phyloP scores from a whole-genome alignment of 37 sponge, comb jelly and placozoan species.

The Amphimedon queenslandica region DNA sequence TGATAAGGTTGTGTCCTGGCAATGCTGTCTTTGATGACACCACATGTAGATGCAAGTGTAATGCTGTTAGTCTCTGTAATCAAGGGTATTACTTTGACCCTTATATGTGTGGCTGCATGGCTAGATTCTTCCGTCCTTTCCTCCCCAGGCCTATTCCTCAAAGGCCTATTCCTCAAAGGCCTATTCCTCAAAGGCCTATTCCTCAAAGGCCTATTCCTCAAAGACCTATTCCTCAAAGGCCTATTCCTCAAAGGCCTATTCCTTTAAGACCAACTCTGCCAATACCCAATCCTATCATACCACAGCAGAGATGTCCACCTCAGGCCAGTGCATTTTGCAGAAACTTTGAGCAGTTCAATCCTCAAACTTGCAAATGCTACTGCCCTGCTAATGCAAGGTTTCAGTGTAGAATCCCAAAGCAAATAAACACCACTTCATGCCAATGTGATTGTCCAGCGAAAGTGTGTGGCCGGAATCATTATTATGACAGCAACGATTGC shows the following conservation, averaged over 20 bases:
- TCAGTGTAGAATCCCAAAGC: not conserved
- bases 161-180: too few relatives aligned
- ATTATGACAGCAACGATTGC: not conserved
- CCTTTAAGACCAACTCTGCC: slow-evolving; percentile 4
- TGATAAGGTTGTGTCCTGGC: not conserved
- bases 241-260: not conserved
- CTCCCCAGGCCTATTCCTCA: not conserved
- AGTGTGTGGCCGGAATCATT: not conserved
- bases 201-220: slow-evolving; percentile 1
- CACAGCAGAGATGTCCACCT: not conserved
- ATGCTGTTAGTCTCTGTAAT: not conserved
- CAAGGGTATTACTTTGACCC: not conserved
- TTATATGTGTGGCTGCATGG: slow-evolving; percentile 35
- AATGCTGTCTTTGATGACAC: not conserved
- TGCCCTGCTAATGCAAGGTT: not conserved
- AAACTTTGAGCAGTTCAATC: slow-evolving; percentile 13
- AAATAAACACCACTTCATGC: slow-evolving; percentile 11
- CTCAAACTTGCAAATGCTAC: not conserved
- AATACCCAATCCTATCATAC: not conserved
- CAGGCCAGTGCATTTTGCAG: not conserved
- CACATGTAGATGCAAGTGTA: slow-evolving; percentile 32
- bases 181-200: not conserved
- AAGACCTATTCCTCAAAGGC: not conserved
- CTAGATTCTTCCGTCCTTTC: not conserved
- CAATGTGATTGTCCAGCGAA: slow-evolving; percentile 9